Base-by-base conservation (phyloP, 1,140 invertebrate species). In the Proctacanthus coquilletti region DNA sequence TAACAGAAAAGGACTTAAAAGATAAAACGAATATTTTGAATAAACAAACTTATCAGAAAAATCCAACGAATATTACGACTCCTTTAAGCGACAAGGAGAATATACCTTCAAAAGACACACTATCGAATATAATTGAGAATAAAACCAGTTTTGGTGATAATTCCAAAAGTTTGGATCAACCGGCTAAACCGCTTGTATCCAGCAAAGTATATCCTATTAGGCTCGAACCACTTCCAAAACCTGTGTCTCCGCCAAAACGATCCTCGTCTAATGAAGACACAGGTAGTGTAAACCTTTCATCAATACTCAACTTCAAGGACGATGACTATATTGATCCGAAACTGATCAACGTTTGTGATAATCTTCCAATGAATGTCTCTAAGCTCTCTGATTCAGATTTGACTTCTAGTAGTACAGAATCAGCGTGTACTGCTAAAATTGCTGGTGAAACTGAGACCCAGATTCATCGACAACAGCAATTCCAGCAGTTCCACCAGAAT, bases 1-100 rank as follows among this genome's bases (percentile, higher is more conserved):
- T 56, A 9, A 56, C 39, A 31, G 53, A 46, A 36, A 60, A 60
- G 35, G 57, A 60, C 18, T 42, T 53, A 0, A 61, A 61, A 39
- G 58, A 60, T 5, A 58, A 60, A 35, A 61, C 51, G 38, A 61
- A 61, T 35, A 57, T 40, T 14, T 34, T 60, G 4, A 61, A 51
- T 34, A 61, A 61, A 32, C 55, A 56, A 36, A 56, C 60, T 36
- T 52, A 52, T 9, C 51, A 50, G n/a, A 59, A 59, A 44, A 55
- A 25, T 33, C 14, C 29, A 5, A 30, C 20, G 6, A 17, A 34
- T 36, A n/a, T 25, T 5, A 21, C 29, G 8, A 13, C 41, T 0
- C 43, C 13, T 27, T 13, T 27, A 9, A 13, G 8, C 23, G 23
- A 27, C 8, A 27, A 27, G 13, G 23, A 27, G 8, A 27, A 27